Percentiles rank a stretch among this genome's conserved stretches.
These are phyloP conservation scores for Stegostoma tigrinum DNA, from an alignment of 2,113 vertebrate species.

Conservation along the genomic window DNA sequence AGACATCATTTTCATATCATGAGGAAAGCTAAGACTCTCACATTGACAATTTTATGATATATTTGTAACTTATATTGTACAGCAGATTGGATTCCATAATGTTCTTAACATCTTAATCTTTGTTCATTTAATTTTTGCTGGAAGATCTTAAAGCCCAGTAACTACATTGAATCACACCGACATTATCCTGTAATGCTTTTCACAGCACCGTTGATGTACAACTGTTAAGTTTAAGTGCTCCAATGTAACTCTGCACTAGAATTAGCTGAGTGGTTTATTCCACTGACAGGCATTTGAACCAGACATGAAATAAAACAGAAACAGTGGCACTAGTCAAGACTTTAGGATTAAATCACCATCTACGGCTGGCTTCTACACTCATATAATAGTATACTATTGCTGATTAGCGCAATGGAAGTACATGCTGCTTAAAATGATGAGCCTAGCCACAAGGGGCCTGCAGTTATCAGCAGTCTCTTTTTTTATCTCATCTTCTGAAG, in stretches of 20 bases:
- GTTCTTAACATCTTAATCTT: neutral
- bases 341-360: slow-evolving; percentile 17
- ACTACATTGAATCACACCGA: neutral
- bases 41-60: neutral
- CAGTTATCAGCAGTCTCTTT: slow-evolving; percentile 31
- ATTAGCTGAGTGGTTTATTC: neutral
- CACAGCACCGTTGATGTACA: neutral
- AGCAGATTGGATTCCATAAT: neutral
- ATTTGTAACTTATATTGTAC: neutral
- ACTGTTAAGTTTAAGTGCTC: neutral
- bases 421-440: slow-evolving; percentile 32
- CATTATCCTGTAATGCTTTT: neutral
- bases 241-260: slow-evolving; percentile 7
- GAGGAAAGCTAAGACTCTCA: neutral
- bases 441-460: slow-evolving; percentile 29
- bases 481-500: neutral
- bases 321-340: slow-evolving; percentile 14
- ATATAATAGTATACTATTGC: slow-evolving; percentile 6
- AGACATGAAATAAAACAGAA: slow-evolving; percentile 37
- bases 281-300: neutral
- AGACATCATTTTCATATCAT: neutral
- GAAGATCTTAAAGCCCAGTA: neutral
- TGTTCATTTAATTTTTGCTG: neutral
- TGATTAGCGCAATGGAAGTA: slow-evolving; percentile 6
- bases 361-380: neutral